Percentiles rank a stretch among this genome's conserved stretches.
Conservation (phyloP, 1,140 invertebrate genomes). For the Spodoptera litura region DNA sequence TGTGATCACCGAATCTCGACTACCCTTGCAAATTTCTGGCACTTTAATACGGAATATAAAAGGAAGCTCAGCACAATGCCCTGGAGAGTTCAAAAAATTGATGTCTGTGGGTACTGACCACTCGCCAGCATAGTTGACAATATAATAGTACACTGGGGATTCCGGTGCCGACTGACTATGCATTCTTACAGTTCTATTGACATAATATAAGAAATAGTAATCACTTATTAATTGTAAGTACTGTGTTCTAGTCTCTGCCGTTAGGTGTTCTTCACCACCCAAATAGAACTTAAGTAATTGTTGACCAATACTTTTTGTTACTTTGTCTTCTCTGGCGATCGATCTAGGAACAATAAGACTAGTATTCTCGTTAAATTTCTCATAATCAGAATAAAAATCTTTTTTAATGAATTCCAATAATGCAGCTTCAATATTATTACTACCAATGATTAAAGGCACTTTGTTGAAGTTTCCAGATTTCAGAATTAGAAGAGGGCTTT, state of each 20-base stretch:
- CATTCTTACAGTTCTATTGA: constrained; percentile 72
- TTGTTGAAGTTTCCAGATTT: constrained; percentile 78
- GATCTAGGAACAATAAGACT: constrained; percentile 68
- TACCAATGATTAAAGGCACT: constrained; percentile 78
- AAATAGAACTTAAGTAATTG: constrained; percentile 75
- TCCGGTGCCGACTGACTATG: constrained; percentile 67
- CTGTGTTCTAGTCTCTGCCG: constrained; percentile 66
- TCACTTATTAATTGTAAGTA: constrained; percentile 76
- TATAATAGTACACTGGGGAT: constrained; percentile 74
- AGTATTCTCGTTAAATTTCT: constrained; percentile 71
- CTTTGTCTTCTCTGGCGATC: constrained; percentile 57
- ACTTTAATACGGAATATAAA: constrained; percentile 70
- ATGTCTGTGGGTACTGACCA: constrained; percentile 69
- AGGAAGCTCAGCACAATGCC: constrained; percentile 70
- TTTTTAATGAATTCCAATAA: constrained; percentile 64
- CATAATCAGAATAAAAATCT: constrained; percentile 67
- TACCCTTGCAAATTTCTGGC: constrained; percentile 64
- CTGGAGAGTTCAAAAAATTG: constrained; percentile 64
- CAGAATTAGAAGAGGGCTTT: constrained; percentile 67
- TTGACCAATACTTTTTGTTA: constrained; percentile 65
- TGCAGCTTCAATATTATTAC: constrained; percentile 70
- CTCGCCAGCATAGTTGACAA: constrained; percentile 72
- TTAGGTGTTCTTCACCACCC: constrained; percentile 59
- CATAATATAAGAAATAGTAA: constrained; percentile 75
- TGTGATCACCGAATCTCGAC: constrained; percentile 70